Evolutionary conservation across 2,113 vertebrate species (phyloP).

Genomic region (Limnothrissa miodon): DNA sequence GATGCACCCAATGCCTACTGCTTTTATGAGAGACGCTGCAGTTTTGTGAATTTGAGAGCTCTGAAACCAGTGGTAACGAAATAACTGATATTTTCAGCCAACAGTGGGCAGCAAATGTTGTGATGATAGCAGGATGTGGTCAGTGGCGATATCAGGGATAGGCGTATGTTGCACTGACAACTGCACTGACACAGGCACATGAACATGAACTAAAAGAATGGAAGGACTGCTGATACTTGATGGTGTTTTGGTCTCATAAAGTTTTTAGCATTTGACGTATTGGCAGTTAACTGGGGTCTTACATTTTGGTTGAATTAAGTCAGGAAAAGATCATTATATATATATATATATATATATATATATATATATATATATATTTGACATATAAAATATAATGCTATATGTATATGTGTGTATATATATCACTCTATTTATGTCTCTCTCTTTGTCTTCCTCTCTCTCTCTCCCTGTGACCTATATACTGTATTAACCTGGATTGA

Average conservation of each 20-base stretch:
- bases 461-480: not conserved
- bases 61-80: not conserved
- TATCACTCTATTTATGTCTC: not conserved
- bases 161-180: not conserved
- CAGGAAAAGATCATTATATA: not conserved
- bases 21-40: not conserved
- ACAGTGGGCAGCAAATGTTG: too few relatives aligned
- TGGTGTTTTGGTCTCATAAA: not conserved
- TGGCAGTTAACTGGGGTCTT: too few relatives aligned
- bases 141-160: not conserved
- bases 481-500: conserved; percentile 17
- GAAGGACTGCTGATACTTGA: not conserved
- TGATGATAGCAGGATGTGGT: not conserved
- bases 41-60: not conserved
- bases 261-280: too few relatives aligned
- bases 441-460: not conserved
- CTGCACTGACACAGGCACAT: not conserved
- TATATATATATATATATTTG: too few relatives aligned
- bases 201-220: too few relatives aligned
- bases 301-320: too few relatives aligned
- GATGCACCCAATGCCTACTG: not conserved
- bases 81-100: not conserved
- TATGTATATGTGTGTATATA: too few relatives aligned
- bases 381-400: too few relatives aligned
- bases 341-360: too few relatives aligned